phyloP scores from a whole-genome alignment of 2,888 invertebrate genomes.

The Caenorhabditis sulstoni region DNA sequence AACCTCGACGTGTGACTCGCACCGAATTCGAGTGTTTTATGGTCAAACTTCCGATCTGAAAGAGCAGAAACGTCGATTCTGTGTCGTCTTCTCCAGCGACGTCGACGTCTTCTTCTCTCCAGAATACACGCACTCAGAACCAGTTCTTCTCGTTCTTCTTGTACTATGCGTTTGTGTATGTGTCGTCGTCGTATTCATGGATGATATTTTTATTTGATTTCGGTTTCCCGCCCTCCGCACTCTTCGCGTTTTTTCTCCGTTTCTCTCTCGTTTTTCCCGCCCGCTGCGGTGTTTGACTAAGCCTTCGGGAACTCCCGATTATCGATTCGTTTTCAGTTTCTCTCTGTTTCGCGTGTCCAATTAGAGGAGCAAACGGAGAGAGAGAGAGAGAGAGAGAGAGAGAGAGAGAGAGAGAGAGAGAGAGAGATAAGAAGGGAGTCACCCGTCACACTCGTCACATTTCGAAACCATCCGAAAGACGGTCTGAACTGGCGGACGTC shows the following conservation, averaged over 20 bases:
- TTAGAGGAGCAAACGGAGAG: no score
- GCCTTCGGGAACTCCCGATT: not conserved
- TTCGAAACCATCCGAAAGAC: no score
- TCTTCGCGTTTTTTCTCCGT: conserved; percentile 19
- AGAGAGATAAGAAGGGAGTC: no score
- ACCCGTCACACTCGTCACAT: no score
- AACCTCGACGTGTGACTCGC: not conserved
- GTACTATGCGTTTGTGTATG: conserved; percentile 11
- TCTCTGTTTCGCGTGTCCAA: not conserved
- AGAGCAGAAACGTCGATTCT: not conserved
- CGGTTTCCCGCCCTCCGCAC: conserved; percentile 17
- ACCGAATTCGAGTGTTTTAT: not conserved
- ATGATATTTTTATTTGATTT: conserved; percentile 52
- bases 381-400: no score
- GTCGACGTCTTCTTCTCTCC: not conserved
- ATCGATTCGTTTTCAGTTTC: not conserved
- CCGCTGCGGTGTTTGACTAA: conserved; percentile 18
- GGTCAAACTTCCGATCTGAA: not conserved
- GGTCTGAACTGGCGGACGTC: no score
- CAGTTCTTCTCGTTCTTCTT: conserved; percentile 20
- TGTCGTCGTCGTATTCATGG: conserved; percentile 30
- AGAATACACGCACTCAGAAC: conserved; percentile 26
- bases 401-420: no score
- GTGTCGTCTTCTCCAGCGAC: conserved; percentile 1
- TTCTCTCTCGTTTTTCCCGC: conserved; percentile 20